Base-by-base conservation (phyloP, 92 coral and sea anemone genomes). In the Parazoanthus darwini region DNA sequence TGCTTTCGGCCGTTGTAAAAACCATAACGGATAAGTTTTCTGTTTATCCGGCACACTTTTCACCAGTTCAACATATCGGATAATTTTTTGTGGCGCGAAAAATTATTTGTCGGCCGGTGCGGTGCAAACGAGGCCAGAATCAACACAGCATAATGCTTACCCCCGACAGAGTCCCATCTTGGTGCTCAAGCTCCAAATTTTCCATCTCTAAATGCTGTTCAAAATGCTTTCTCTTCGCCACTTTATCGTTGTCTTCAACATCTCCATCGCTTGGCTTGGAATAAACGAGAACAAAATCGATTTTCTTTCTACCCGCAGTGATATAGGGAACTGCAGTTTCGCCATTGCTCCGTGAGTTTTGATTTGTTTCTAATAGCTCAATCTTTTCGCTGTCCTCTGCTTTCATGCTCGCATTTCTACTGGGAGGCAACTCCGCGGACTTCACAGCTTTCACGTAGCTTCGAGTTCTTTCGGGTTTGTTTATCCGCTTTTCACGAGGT, bases 221-320 rank as follows among this genome's bases (percentile, higher is more conserved):
- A 65, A 88, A 94, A 78, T 92, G 82, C 46, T 81, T 89, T 51
- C 95, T 86, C 26, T 86, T 91, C 6, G 74, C 81, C 22, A 50
- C 89, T 14, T 92, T 89, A 43, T 92, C 80, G 18, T 95, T 82
- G 58, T 95, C 97, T 8, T 96, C 94, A 14, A 87, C 86, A 29
- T 89, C 89, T 73, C 83, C 66, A 11, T 59, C 93, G 73, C 80
- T 81, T 80, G 88, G 83, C 91, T 96, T 90, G 67, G 84, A 84
- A 77, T 97, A 97, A 20, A 94, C 99, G n/a, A 97, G 90, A 43
- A 97, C 98, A 90, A 89, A 97, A 83, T 97, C 99, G n/a, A 93
- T 90, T 71, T 92, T 94, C 92, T 67, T 82, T 43, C 58, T 71
- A 2, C 58, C 51, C 6, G 59, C 16, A 22, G 58, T 82, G 56